These are phyloP conservation scores for Papilio polytes DNA, from an alignment of 1,140 invertebrate species.

Conservation along the genomic window DNA sequence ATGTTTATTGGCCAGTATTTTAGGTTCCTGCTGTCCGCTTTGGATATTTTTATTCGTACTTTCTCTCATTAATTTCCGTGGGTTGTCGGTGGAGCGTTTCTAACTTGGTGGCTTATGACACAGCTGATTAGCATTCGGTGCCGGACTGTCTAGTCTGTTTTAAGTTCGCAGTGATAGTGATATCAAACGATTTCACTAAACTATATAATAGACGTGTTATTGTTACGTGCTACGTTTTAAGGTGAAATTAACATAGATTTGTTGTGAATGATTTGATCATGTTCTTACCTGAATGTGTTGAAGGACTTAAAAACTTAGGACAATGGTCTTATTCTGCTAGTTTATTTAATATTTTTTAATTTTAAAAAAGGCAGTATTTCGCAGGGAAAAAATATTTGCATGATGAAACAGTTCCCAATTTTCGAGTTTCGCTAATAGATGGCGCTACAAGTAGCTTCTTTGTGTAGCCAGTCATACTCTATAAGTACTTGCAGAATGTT, in stretches of 20 bases:
- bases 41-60: constrained; percentile 34
- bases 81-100: constrained; percentile 21
- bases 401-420: neutral
- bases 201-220: neutral
- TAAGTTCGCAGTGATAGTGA: constrained; percentile 44
- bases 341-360: too few relatives aligned
- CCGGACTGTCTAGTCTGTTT: constrained; percentile 39
- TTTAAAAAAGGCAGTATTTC: too few relatives aligned
- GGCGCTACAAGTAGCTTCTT: neutral
- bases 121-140: constrained; percentile 51
- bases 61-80: constrained; percentile 42
- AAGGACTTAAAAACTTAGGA: neutral
- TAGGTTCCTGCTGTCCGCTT: constrained; percentile 17
- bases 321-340: too few relatives aligned
- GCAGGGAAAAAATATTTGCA: neutral
- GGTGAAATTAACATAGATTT: neutral
- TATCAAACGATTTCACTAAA: constrained; percentile 64
- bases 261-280: neutral
- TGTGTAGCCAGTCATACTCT: neutral
- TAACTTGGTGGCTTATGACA: constrained; percentile 45
- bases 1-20: constrained; percentile 29
- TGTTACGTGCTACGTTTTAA: neutral
- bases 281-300: neutral
- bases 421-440: neutral
- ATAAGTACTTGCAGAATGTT: neutral